Base-by-base conservation (phyloP, 2,797 vertebrate species). In the Anabas testudineus region DNA sequence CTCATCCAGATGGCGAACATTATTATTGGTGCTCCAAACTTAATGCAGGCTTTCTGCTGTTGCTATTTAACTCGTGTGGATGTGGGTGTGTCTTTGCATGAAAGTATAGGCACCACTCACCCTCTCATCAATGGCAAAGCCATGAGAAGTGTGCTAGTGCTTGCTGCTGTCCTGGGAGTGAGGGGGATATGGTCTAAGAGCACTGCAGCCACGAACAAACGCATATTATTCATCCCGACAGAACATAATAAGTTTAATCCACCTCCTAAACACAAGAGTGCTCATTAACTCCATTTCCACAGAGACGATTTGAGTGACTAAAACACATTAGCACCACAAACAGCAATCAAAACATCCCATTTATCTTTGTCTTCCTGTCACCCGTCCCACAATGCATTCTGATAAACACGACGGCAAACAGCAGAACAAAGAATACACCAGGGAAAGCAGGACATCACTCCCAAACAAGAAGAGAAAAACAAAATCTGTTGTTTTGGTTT, bases 261-360 rank as follows among this genome's bases (percentile, higher is more conserved):
- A 66, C 57, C 65, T 71, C 41, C 58, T 67, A 64, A 73, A 76
- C 80, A 84, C 82, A 69, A 57, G 68, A 77, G 80, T 64, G 74
- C 82, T 86, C 74, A 85, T 89, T 82, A 89, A 80, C 74, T 87
- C 60, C 18, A 67, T 82, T 81, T 85, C 80, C 73, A 77, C 45
- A 1, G 78, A 89, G 82, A 79, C 65, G 55, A 22, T 77, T 70
- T 81, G 83, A 87, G 79, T 76, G 83, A 84, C 78, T 84, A 70
- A 82, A 85, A 75, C 53, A 77, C 78, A 88, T 88, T 83, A 88
- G 72, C 80, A 71, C 53, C 78, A 79, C 84, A 84, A 86, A 86
- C 72, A 76, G 70, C 41, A 18, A 83, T 83, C 83, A 83, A 86
- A 86, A 78, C 80, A 78, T 21, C 63, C 63, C 70, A 76, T 89